phyloP scores from a whole-genome alignment of 2,113 vertebrate genomes.

The Kryptolebias marmoratus region DNA sequence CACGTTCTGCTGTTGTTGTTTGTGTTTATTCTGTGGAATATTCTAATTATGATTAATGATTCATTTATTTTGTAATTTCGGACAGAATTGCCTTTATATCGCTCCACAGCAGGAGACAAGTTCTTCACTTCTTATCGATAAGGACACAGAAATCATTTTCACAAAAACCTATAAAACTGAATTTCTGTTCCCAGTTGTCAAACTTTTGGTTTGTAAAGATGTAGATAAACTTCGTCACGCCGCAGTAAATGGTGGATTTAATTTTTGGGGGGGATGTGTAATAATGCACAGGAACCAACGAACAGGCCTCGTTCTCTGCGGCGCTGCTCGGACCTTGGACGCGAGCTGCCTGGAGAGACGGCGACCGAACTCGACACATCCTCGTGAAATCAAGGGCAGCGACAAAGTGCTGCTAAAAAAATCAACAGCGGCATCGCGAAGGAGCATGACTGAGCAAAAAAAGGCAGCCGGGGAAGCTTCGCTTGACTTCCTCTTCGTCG shows the following conservation, averaged over 20 bases:
- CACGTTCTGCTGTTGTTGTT: no score
- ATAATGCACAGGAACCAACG: slow-evolving; percentile 1
- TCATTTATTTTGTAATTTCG: no score
- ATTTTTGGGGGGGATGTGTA: background rate
- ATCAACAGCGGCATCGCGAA: slow-evolving; percentile 9
- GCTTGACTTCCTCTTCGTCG: slow-evolving; percentile 27
- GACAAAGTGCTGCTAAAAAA: slow-evolving; percentile 18
- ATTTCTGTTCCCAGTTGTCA: no score
- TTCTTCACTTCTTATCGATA: no score
- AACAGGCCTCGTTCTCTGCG: slow-evolving; percentile 3
- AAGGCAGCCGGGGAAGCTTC: slow-evolving; percentile 28
- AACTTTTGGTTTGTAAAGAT: background rate
- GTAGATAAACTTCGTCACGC: no score
- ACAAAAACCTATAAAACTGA: no score
- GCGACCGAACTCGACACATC: slow-evolving; percentile 5
- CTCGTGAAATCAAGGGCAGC: slow-evolving; percentile 31
- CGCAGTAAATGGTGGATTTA: no score
- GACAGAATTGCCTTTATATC: no score
- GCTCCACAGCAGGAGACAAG: no score
- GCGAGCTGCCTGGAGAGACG: slow-evolving; percentile 1
- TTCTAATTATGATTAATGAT: no score
- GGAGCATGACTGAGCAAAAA: slow-evolving; percentile 51
- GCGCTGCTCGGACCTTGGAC: slow-evolving; percentile 5
- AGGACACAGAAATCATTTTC: no score
- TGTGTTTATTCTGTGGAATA: no score